Evolutionary conservation across 1,140 invertebrate genomes (phyloP), one percentile per base, ranked within the genome.

Genomic region (Epicauta chinensis): DNA sequence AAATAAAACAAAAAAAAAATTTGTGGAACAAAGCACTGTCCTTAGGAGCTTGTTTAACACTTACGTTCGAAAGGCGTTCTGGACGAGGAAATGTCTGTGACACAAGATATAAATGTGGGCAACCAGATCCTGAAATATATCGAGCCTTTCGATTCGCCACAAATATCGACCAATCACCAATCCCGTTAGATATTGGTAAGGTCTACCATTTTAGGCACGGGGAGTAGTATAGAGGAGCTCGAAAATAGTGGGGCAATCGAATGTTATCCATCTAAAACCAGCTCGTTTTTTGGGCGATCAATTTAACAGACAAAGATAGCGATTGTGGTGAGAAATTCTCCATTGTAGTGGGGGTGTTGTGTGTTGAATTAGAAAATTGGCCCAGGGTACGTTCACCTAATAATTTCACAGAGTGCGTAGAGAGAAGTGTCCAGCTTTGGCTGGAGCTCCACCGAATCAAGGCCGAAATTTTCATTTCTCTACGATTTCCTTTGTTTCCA

Each of bases 1-100:
- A 38, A 48, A 14, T 10, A 15, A 29, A 23, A 36, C 17, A 11
- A 41, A 29, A 36, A 42, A 29, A 30, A 23, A 23, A 23, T 5
- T 3, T 15, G 13, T 32, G 23, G 16, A 17, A 41, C 17, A 38
- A 59, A 58, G 65, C 64, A 62, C 58, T 55, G 51, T 32, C n/a
- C 23, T 7, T 23, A 35, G 70, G 64, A 71, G 74, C 70, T 70
- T 76, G 73, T 47, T 34, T 64, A 73, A 71, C 78, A 86, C 83
- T 86, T 85, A 86, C 83, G 86, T 88, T 89, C 84, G 84, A 86
- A 87, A 90, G 87, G 86, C 87, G 86, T 89, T 90, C 87, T 91
- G 87, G 86, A 81, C 80, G 78, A 79, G 75, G 73, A 75, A 77
- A 75, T 75, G 77, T 75, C 75, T 69, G 73, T 69, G 73, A 68